Evolutionary conservation across 2,113 vertebrate genomes (phyloP).

Genomic region (Zingel zingel): DNA sequence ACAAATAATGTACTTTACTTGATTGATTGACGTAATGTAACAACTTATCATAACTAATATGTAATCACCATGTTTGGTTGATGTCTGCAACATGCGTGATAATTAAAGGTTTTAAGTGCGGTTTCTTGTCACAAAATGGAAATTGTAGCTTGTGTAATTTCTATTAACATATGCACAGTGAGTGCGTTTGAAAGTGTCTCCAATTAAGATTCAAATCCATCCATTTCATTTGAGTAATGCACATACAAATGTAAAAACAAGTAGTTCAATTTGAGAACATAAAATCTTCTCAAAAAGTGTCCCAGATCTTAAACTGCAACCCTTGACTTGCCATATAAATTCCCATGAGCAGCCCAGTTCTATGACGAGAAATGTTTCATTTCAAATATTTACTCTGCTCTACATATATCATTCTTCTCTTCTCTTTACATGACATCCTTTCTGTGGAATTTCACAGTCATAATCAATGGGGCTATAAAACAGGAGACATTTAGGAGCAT

Average conservation of each 20-base stretch:
- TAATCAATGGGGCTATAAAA: conserved; percentile 64
- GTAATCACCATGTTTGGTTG: neutral
- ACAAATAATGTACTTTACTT: neutral
- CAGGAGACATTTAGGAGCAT: conserved; percentile 60
- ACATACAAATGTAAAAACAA: neutral
- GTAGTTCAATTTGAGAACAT: neutral
- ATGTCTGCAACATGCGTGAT: neutral
- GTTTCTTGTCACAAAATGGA: neutral
- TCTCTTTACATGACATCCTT: conserved; percentile 17
- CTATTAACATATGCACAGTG: too few species aligned
- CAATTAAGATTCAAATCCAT: neutral
- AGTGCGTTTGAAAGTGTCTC: neutral
- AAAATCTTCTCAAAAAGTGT: neutral
- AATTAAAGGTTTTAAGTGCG: neutral
- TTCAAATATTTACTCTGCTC: conserved; percentile 59
- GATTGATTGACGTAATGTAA: neutral
- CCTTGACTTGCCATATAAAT: neutral
- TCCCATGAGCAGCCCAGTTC: conserved; percentile 24
- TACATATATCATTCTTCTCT: conserved; percentile 11
- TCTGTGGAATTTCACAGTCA: conserved; percentile 45
- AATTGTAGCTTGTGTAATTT: neutral
- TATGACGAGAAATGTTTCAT: conserved; percentile 13
- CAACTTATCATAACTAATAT: neutral
- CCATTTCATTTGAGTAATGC: neutral
- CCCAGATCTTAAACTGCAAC: neutral